A percentile compares a stretch with the other conserved stretches of the same genome.
These are phyloP conservation scores for Cololabis saira DNA, from an alignment of 2,113 vertebrate genomes.

Conservation along the genomic window DNA sequence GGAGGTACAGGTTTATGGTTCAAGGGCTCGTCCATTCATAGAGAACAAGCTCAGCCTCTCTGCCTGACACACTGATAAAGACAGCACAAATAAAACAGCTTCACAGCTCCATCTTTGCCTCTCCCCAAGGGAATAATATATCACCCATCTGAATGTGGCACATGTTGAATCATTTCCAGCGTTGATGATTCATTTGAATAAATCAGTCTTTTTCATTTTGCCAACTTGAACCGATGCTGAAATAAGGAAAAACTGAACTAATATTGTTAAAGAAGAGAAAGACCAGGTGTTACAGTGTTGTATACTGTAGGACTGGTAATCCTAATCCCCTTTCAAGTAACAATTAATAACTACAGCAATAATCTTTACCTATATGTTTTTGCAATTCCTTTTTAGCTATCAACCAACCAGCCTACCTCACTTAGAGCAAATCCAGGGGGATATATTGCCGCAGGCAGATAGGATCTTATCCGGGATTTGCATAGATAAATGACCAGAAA, in stretches of 20 bases:
- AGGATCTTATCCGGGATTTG: constrained; percentile 79
- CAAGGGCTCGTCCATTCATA: constrained; percentile 81
- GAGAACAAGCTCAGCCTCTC: constrained; percentile 78
- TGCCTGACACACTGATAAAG: constrained; percentile 82
- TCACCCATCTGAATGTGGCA: constrained; percentile 79
- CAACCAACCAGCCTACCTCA: constrained; percentile 68
- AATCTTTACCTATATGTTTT: constrained; percentile 71
- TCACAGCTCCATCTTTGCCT: constrained; percentile 74
- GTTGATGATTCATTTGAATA: constrained; percentile 77
- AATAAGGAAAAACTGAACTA: constrained; percentile 62
- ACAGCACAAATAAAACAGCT: constrained; percentile 79
- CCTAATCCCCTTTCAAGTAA: constrained; percentile 75
- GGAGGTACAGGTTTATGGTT: constrained; percentile 81
- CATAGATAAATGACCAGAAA: constrained; percentile 73
- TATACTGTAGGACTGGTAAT: constrained; percentile 66
- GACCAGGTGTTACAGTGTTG: constrained; percentile 73
- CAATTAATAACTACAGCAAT: constrained; percentile 79
- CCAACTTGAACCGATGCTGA: constrained; percentile 74
- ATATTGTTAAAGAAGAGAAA: constrained; percentile 64
- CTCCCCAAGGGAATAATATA: constrained; percentile 78
- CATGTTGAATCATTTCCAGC: constrained; percentile 77
- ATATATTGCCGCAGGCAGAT: constrained; percentile 72
- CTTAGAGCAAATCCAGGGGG: constrained; percentile 64
- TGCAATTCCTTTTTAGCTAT: constrained; percentile 69
- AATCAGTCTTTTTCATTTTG: constrained; percentile 75